Evolutionary conservation across 2,797 vertebrate species (phyloP).

Genomic region (Sebastiscus tertius): DNA sequence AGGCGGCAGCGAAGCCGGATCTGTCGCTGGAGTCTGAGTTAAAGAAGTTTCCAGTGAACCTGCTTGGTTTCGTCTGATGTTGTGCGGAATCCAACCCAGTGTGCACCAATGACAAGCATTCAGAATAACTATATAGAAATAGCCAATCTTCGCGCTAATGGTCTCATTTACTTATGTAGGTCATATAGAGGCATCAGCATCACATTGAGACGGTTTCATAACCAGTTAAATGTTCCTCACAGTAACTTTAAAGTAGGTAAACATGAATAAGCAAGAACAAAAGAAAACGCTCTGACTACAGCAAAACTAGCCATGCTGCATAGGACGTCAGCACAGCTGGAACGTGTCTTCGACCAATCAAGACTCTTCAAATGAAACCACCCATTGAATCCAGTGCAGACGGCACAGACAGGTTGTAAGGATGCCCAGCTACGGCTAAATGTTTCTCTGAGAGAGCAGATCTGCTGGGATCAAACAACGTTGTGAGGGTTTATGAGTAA

Average conservation of each 20-base stretch:
- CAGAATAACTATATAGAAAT: no score
- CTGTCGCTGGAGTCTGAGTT: no score
- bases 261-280: neutral
- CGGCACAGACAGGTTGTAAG: slow-evolving; percentile 30
- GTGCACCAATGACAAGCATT: no score
- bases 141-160: neutral
- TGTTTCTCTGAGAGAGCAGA: slow-evolving; percentile 46
- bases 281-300: neutral
- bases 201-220: neutral
- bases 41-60: no score
- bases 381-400: slow-evolving; percentile 40
- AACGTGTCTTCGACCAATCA: slow-evolving; percentile 42
- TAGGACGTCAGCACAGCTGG: slow-evolving; percentile 6
- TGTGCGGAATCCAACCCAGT: no score
- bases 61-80: no score
- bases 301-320: neutral
- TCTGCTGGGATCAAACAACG: slow-evolving; percentile 63
- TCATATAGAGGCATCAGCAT: neutral
- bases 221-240: neutral
- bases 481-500: slow-evolving; percentile 71
- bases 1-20: no score
- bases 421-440: slow-evolving; percentile 37
- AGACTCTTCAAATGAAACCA: slow-evolving; percentile 16
- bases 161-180: neutral
- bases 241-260: neutral